Evolutionary conservation across 2,888 invertebrate species (phyloP).

Genomic region (Agelastica alni): DNA sequence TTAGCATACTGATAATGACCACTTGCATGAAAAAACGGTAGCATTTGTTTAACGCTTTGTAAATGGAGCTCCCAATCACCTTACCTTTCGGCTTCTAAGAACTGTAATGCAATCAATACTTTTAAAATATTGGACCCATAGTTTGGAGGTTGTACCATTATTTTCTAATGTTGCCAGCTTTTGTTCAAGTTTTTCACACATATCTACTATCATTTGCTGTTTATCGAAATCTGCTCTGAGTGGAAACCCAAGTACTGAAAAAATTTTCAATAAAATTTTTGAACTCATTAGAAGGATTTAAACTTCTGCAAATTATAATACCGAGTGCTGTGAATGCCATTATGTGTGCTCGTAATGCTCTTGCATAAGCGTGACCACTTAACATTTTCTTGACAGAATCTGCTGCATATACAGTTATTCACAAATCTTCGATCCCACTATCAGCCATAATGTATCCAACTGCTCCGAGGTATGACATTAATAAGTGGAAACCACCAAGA

Average conservation of each 20-base stretch:
- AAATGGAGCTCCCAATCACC: slow-evolving; percentile 40
- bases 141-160: slow-evolving; percentile 28
- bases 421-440: slow-evolving; percentile 16
- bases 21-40: slow-evolving; percentile 15
- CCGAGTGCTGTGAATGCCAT: background rate
- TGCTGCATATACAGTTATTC: slow-evolving; percentile 1
- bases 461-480: background rate
- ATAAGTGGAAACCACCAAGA: slow-evolving; percentile 3
- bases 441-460: slow-evolving; percentile 12
- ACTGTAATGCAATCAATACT: slow-evolving; percentile 42
- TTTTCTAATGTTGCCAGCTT: slow-evolving; percentile 28
- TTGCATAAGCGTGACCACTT: slow-evolving; percentile 32
- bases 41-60: slow-evolving; percentile 9
- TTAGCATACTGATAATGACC: slow-evolving; percentile 23
- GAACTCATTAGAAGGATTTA: too few species aligned
- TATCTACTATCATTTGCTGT: background rate
- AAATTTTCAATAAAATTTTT: background rate
- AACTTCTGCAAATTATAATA: background rate
- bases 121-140: slow-evolving; percentile 43
- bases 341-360: slow-evolving; percentile 6
- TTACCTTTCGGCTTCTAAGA: slow-evolving; percentile 43
- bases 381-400: slow-evolving; percentile 5
- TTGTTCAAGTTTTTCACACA: background rate
- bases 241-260: background rate
- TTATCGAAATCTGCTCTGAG: background rate